A percentile compares a stretch with the other conserved stretches of the same genome.
These are phyloP conservation scores for Halesus radiatus DNA, from an alignment of 1,140 invertebrate genomes.

Conservation along the genomic window DNA sequence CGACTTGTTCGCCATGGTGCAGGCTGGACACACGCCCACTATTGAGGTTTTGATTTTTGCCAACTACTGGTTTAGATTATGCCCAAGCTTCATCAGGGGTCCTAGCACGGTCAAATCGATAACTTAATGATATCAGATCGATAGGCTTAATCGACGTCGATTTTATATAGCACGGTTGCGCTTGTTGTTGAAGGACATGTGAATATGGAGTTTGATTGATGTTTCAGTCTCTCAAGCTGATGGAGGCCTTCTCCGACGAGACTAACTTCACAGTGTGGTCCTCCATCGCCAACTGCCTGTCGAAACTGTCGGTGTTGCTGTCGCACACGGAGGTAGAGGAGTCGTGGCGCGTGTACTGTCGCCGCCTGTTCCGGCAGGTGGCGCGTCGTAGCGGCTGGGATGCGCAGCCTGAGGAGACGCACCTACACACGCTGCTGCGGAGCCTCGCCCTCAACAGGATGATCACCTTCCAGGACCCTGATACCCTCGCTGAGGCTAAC, in stretches of 20 bases:
- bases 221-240: constrained; percentile 72
- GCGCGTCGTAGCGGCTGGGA: constrained; percentile 84
- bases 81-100: too few relatives aligned
- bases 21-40: constrained; percentile 87
- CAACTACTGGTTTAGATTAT: too few relatives aligned
- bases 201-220: too few relatives aligned
- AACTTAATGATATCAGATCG: too few relatives aligned
- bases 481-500: constrained; percentile 82
- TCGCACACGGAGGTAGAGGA: constrained; percentile 84
- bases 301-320: constrained; percentile 81
- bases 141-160: too few relatives aligned
- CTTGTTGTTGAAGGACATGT: too few relatives aligned
- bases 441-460: constrained; percentile 86
- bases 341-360: constrained; percentile 81
- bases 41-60: too few relatives aligned
- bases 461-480: constrained; percentile 83
- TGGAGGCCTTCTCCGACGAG: constrained; percentile 86
- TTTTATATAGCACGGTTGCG: too few relatives aligned
- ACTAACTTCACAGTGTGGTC: constrained; percentile 95
- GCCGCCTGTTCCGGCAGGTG: constrained; percentile 80
- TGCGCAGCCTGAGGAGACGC: constrained; percentile 79
- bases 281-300: constrained; percentile 84
- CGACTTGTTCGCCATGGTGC: constrained; percentile 93
- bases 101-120: too few relatives aligned
- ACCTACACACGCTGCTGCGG: constrained; percentile 87